Evolutionary conservation across 2,888 invertebrate species (phyloP), one percentile per base, ranked within the genome.

Genomic region (Masnerella sp.): DNA sequence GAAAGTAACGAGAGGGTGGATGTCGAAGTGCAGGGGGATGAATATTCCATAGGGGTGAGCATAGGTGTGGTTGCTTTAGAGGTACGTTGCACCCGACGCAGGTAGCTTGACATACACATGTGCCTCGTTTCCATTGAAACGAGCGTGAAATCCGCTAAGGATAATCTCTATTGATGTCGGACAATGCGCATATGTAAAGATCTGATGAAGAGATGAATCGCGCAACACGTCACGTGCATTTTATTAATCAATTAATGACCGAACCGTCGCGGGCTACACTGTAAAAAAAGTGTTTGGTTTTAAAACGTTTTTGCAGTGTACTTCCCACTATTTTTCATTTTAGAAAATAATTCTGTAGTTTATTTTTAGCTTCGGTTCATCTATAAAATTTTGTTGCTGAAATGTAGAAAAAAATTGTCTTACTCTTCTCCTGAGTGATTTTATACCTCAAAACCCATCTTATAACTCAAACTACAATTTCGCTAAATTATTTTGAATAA

Each of bases 11-110:
- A 77, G 73, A 70, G 81, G 78, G 78, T 74, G 77, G 76, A 54
- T 59, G 56, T 49, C 71, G 45, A 81, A 78, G 81, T 78, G 76
- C 47, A 79, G 79, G 79, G 77, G 81, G 81, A 80, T 79, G 82
- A 82, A 83, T 84, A 81, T 79, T 83, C 79, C 81, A 80, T 78
- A 80, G 81, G 83, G 83, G 83, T 82, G 81, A 81, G 79, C 80
- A 83, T 82, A 83, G 85, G 85, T 86, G 86, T 83, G 85, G 86
- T 86, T 84, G 84, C 85, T 84, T 87, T 85, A 83, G 85, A 84
- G 85, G 86, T 87, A 83, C 86, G 84, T 87, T 87, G 86, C 86
- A 86, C 87, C 78, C 82, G 65, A 82, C 80, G 81, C 84, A 85
- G 86, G 85, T 84, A 84, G 83, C 82, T 83, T 86, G 85, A 84